phyloP scores from a whole-genome alignment of 1,140 invertebrate species.

The Teleogryllus occipitalis region DNA sequence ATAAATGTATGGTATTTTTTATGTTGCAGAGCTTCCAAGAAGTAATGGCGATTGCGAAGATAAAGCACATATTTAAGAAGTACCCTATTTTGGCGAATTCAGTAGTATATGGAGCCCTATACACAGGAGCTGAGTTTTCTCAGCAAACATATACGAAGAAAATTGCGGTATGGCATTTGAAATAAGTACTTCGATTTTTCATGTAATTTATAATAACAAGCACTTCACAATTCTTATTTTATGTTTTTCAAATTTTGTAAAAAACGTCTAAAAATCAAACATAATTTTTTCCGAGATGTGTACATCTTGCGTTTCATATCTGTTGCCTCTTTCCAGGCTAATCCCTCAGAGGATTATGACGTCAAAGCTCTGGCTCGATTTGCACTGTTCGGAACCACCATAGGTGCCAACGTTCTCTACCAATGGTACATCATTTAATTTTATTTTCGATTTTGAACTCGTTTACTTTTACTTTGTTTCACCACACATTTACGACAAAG shows the following conservation, averaged over 20 bases:
- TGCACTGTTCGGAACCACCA: constrained; percentile 48
- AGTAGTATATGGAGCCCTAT: constrained; percentile 65
- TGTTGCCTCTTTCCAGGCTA: constrained; percentile 32
- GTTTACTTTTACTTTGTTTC: too few relatives aligned
- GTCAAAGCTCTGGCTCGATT: constrained; percentile 44
- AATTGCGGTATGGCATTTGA: constrained; percentile 39
- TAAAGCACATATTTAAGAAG: constrained; percentile 33
- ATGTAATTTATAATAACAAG: too few relatives aligned
- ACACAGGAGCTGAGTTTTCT: constrained; percentile 64
- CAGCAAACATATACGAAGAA: constrained; percentile 63
- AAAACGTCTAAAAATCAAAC: constrained; percentile 21
- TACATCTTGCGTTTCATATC: constrained; percentile 8
- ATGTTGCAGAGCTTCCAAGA: neutral
- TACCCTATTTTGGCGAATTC: constrained; percentile 62
- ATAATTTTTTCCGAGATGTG: neutral
- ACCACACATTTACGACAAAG: too few relatives aligned
- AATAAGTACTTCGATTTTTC: too few relatives aligned
- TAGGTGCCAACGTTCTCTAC: constrained; percentile 51
- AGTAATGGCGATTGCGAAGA: constrained; percentile 5
- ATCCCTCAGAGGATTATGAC: constrained; percentile 42
- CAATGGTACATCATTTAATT: constrained; percentile 41
- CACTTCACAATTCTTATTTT: too few relatives aligned
- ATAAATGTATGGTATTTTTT: neutral
- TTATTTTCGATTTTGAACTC: neutral
- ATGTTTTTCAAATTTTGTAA: too few relatives aligned